Conservation (phyloP, 2,797 vertebrate species). For the Anguilla anguilla region DNA sequence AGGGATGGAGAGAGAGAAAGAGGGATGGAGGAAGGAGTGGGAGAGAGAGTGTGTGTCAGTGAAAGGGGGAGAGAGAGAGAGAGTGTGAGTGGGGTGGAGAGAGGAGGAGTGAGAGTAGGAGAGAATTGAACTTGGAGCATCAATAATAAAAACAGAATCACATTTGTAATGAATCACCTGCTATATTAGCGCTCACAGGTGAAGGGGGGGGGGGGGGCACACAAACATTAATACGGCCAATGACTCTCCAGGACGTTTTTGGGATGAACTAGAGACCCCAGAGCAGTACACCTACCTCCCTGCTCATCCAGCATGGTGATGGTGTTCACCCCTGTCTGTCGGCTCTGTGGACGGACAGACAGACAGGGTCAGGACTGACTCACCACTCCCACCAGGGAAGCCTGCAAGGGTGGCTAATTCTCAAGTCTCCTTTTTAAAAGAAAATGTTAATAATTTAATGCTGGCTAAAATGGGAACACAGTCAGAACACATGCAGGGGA, state of each 20-base stretch:
- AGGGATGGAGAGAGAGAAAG: constrained; percentile 26
- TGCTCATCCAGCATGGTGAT: constrained; percentile 91
- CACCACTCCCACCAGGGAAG: background rate
- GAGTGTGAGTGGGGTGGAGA: background rate
- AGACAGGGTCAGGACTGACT: background rate
- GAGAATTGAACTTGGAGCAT: background rate
- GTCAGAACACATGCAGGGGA: background rate
- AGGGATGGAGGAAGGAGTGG: background rate
- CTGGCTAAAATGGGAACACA: background rate
- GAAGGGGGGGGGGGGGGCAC: background rate
- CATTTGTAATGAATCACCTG: background rate
- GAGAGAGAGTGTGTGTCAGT: background rate
- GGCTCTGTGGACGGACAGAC: constrained; percentile 69
- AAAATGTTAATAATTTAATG: background rate
- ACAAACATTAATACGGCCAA: constrained; percentile 20
- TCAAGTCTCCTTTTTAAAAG: background rate
- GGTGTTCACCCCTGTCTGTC: constrained; percentile 88
- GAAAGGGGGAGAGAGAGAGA: background rate
- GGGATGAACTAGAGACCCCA: background rate
- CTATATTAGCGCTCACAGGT: background rate
- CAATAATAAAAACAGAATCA: background rate
- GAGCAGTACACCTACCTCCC: constrained; percentile 78
- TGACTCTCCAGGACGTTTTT: background rate
- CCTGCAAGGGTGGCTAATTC: background rate
- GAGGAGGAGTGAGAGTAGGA: constrained; percentile 31